Evolutionary conservation across 2,888 invertebrate species (phyloP).

Genomic region (Chaetoderma sp.): DNA sequence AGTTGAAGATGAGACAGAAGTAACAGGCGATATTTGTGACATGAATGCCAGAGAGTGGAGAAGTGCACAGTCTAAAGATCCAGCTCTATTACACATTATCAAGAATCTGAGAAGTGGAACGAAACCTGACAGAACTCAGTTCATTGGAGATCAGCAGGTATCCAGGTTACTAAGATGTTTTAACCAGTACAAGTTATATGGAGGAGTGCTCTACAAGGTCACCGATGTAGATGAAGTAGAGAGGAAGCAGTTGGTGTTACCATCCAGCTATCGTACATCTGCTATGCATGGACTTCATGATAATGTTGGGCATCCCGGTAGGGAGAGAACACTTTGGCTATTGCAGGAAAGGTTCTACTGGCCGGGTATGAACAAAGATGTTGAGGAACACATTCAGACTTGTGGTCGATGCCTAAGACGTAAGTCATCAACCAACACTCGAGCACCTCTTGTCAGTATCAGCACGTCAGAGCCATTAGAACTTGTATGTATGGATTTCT

Average conservation of each 20-base stretch:
- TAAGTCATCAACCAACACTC: not conserved
- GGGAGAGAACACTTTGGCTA: not conserved
- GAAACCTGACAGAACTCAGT: not conserved
- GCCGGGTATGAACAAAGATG: not conserved
- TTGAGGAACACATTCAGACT: not conserved
- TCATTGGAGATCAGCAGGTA: no score
- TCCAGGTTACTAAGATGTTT: not conserved
- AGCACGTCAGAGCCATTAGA: not conserved
- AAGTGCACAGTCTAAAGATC: not conserved
- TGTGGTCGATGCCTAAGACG: not conserved
- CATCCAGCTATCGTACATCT: not conserved
- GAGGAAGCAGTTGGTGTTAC: not conserved
- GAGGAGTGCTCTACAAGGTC: not conserved
- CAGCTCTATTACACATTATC: not conserved
- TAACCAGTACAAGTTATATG: not conserved
- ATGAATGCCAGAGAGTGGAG: not conserved
- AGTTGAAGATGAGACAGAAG: no score
- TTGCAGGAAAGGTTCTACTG: not conserved
- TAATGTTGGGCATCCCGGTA: not conserved
- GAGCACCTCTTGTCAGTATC: not conserved
- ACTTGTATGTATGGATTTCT: not conserved
- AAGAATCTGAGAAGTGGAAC: not conserved
- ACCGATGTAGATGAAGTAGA: not conserved
- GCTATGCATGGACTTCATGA: not conserved
- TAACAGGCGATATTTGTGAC: not conserved